phyloP scores from a whole-genome alignment of 2,797 vertebrate species.

The Typhlichthys subterraneus region DNA sequence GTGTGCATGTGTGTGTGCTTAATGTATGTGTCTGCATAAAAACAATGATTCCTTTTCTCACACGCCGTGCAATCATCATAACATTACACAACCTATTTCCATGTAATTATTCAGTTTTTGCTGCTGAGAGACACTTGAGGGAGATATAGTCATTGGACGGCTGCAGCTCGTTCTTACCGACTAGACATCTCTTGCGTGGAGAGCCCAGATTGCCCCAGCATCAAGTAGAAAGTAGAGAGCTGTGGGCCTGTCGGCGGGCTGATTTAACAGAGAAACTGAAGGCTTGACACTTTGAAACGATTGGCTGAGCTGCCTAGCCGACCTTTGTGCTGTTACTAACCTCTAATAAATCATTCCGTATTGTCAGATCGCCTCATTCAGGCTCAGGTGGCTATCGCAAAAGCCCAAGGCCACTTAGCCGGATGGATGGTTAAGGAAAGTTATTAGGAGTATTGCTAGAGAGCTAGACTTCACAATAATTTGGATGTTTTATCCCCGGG shows the following conservation, averaged over 20 bases:
- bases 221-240: constrained; percentile 18
- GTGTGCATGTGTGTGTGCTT: too few species aligned
- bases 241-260: constrained; percentile 37
- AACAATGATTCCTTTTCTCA: background rate
- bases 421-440: constrained; percentile 39
- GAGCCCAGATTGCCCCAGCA: constrained; percentile 19
- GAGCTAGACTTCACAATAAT: constrained; percentile 27
- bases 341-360: constrained; percentile 63
- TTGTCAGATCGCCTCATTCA: constrained; percentile 41
- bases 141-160: background rate
- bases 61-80: constrained; percentile 23
- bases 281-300: constrained; percentile 61
- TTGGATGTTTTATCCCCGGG: constrained; percentile 6
- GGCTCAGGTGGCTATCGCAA: constrained; percentile 39
- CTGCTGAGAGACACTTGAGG: constrained; percentile 14
- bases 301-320: constrained; percentile 58
- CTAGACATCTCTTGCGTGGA: constrained; percentile 3
- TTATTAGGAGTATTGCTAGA: constrained; percentile 35
- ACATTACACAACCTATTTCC: constrained; percentile 36
- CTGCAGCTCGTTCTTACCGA: constrained; percentile 22
- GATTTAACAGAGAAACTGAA: constrained; percentile 63
- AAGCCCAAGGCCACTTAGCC: constrained; percentile 44
- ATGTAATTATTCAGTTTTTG: constrained; percentile 37
- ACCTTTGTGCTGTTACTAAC: constrained; percentile 62
- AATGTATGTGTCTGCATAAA: background rate